Evolutionary conservation across 2,797 vertebrate genomes (phyloP).

Genomic region (Remorina albescens): DNA sequence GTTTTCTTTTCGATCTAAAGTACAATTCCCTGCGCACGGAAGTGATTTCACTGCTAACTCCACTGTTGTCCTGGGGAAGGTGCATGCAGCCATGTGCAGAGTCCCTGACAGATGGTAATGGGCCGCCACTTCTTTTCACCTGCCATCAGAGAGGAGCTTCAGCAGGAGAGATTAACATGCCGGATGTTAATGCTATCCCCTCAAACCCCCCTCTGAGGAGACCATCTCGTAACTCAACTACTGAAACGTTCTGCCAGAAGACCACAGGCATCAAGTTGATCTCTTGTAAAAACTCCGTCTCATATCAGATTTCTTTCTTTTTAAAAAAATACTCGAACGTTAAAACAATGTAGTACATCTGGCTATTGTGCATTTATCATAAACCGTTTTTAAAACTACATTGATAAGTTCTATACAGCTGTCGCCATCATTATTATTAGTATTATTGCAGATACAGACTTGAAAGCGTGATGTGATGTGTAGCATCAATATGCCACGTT

Average conservation of each 20-base stretch:
- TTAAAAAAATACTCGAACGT: background rate
- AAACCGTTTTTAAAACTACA: background rate
- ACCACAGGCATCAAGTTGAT: background rate
- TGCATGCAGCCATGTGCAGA: conserved; percentile 46
- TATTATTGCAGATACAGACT: background rate
- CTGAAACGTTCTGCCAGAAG: background rate
- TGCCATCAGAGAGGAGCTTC: conserved; percentile 42
- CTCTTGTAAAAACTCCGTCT: background rate
- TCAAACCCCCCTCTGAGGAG: conserved; percentile 17
- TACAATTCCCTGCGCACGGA: background rate
- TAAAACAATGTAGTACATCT: background rate
- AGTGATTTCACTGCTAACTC: conserved; percentile 14
- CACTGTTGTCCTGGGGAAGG: conserved; percentile 11
- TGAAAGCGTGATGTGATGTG: background rate
- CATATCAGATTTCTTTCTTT: background rate
- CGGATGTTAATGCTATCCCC: conserved; percentile 22
- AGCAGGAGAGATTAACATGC: conserved; percentile 34
- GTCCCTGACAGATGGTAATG: conserved; percentile 51
- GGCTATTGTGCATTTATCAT: too few species aligned
- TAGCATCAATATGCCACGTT: background rate
- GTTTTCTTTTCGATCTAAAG: background rate
- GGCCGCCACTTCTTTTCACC: conserved; percentile 46
- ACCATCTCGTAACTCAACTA: conserved; percentile 46
- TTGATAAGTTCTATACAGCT: background rate
- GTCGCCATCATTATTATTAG: too few species aligned